Conservation (phyloP, 1,140 invertebrate species). For the Drosophila lacertosa region DNA sequence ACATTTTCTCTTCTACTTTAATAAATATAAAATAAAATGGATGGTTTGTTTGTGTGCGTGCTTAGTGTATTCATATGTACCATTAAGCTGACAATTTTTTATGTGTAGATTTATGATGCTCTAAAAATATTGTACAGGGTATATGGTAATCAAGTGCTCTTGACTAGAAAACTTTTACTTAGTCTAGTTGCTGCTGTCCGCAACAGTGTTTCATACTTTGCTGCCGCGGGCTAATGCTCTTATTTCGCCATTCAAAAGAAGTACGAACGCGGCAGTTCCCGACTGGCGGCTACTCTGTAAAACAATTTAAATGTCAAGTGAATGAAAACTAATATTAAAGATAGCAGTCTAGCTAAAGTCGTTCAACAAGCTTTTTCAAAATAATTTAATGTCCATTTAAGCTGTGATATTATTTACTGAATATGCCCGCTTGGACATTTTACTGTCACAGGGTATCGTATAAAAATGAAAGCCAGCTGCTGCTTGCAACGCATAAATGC, state of each 20-base stretch:
- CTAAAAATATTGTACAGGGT: constrained; percentile 1
- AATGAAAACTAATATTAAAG: too few relatives aligned
- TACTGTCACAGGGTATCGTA: not conserved
- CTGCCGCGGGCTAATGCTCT: not conserved
- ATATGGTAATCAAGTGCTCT: constrained; percentile 15
- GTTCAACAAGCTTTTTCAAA: not conserved
- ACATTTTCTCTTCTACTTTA: not conserved
- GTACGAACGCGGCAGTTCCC: not conserved
- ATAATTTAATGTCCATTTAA: not conserved
- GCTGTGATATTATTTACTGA: too few relatives aligned
- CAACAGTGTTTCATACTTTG: not conserved
- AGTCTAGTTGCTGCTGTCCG: not conserved
- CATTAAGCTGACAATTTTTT: constrained; percentile 6
- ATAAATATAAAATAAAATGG: not conserved
- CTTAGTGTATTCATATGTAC: not conserved
- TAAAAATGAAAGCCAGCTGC: constrained; percentile 40
- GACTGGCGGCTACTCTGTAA: not conserved
- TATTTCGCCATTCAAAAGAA: not conserved
- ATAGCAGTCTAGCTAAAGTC: too few relatives aligned
- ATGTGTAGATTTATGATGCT: not conserved
- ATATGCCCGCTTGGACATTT: not conserved
- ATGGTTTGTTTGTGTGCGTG: not conserved
- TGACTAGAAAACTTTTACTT: constrained; percentile 6
- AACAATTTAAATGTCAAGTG: too few relatives aligned
- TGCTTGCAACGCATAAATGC: constrained; percentile 38